Evolutionary conservation across 2,888 invertebrate genomes (phyloP).

Genomic region (Spodoptera picta): DNA sequence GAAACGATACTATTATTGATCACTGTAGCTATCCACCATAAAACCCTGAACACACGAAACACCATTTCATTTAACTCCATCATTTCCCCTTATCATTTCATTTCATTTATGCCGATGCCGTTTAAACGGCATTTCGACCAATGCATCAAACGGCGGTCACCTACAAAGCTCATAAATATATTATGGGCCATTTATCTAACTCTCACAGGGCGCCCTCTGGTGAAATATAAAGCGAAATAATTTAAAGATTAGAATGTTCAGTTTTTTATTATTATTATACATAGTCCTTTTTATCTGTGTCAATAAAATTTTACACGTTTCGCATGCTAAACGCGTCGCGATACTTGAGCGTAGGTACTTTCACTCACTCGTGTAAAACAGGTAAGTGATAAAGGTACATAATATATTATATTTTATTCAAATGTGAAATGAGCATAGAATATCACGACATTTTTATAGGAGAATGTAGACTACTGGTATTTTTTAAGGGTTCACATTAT

Average conservation of each 20-base stretch:
- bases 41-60: too few relatives aligned
- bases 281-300: slow-evolving; percentile 46
- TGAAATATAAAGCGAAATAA: slow-evolving; percentile 52
- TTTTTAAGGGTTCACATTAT: too few relatives aligned
- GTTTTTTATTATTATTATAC: slow-evolving; percentile 42
- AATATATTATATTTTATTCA: too few relatives aligned
- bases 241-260: slow-evolving; percentile 52
- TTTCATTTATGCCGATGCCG: neutral
- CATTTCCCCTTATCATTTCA: too few relatives aligned
- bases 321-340: slow-evolving; percentile 19
- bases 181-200: slow-evolving; percentile 44
- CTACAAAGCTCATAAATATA: slow-evolving; percentile 23
- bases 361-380: slow-evolving; percentile 5
- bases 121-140: slow-evolving; percentile 2
- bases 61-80: too few relatives aligned
- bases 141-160: slow-evolving; percentile 20
- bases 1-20: too few relatives aligned
- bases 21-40: too few relatives aligned
- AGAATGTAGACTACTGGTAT: too few relatives aligned
- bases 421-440: too few relatives aligned
- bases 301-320: slow-evolving; percentile 36
- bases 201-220: slow-evolving; percentile 26
- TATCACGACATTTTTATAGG: too few relatives aligned
- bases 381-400: too few relatives aligned
- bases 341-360: slow-evolving; percentile 1